Conservation (phyloP, 2,797 vertebrate species). For the Sebastes glaucus region DNA sequence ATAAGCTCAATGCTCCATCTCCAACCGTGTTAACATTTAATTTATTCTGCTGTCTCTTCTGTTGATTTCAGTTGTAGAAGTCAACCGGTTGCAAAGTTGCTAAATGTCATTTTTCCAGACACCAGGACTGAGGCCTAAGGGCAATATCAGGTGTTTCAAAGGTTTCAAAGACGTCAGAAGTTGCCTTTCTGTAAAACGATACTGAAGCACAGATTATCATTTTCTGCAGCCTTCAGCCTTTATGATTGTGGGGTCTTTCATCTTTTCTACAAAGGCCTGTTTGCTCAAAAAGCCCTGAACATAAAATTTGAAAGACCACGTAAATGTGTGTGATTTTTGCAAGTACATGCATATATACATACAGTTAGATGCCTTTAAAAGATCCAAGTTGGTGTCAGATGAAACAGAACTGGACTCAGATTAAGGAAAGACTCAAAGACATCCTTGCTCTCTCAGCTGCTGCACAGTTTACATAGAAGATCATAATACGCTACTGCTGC, state of each 20-base stretch:
- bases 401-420: conserved; percentile 5
- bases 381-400: background rate
- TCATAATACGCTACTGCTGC: background rate
- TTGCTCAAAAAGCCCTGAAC: background rate
- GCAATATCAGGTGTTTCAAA: background rate
- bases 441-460: background rate
- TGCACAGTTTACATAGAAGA: background rate
- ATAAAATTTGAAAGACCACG: background rate
- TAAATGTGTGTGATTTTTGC: background rate
- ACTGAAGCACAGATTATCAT: conserved; percentile 22
- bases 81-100: background rate
- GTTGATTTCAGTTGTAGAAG: background rate
- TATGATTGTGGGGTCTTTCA: conserved; percentile 15
- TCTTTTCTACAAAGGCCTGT: conserved; percentile 9
- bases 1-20: background rate
- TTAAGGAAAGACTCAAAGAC: conserved; percentile 16
- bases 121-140: background rate
- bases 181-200: conserved; percentile 12
- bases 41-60: background rate
- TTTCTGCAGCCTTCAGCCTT: conserved; percentile 13
- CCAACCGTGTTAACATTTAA: background rate
- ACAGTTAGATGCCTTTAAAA: background rate
- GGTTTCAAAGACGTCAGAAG: conserved; percentile 5
- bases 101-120: background rate
- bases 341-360: background rate